Conservation (phyloP, 2,888 invertebrate species). For the Plebejus melissa region DNA sequence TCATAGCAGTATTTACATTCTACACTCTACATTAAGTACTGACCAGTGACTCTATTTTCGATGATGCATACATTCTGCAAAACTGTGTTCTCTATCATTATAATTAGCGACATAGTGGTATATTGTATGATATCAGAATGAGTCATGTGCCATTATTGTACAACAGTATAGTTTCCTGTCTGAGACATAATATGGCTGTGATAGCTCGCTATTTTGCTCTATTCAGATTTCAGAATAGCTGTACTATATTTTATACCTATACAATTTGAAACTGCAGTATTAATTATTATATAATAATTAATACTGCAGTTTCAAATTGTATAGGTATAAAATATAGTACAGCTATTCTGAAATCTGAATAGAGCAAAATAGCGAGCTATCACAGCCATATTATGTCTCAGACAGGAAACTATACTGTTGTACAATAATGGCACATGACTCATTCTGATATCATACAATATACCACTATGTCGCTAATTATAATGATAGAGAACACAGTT, state of each 20-base stretch:
- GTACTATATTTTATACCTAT: not conserved
- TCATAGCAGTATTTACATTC: no score
- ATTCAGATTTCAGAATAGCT: not conserved
- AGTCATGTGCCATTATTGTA: constrained; percentile 16
- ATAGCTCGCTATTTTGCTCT: constrained; percentile 18
- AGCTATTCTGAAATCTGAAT: not conserved
- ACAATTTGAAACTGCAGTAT: not conserved
- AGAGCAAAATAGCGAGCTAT: constrained; percentile 18
- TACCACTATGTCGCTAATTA: not conserved
- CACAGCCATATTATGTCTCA: constrained; percentile 12
- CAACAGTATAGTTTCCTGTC: constrained; percentile 24
- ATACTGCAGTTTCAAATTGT: not conserved
- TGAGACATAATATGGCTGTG: constrained; percentile 12
- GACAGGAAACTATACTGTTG: constrained; percentile 24
- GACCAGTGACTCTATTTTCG: not conserved
- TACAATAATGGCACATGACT: constrained; percentile 16
- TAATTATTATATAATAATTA: no score
- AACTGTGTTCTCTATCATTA: not conserved
- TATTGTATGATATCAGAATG: constrained; percentile 16
- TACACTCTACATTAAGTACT: not conserved
- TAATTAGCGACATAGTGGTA: not conserved
- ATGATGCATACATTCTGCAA: not conserved
- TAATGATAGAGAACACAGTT: not conserved
- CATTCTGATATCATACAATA: constrained; percentile 16
- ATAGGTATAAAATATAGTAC: not conserved